Evolutionary conservation across 1,140 invertebrate genomes (phyloP), one percentile per base, ranked within the genome.

Genomic region (Magallana ariakensis): DNA sequence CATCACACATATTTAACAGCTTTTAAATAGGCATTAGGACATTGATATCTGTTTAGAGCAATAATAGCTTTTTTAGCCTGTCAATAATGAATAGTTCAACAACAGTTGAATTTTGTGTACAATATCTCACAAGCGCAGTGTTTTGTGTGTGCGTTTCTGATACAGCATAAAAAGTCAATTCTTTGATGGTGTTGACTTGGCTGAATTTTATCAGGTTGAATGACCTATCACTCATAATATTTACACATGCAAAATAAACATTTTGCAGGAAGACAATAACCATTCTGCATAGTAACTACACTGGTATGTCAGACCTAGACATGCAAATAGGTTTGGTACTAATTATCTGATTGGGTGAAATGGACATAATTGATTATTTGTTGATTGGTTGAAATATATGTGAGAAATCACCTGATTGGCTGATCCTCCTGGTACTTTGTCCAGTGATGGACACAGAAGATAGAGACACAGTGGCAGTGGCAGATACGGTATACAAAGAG

Each of bases 351-450:
- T 19, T 70, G 66, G 66, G 3, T 26, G 33, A 70, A 11, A 26
- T 70, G 66, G 22, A 26, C 22, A 8, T 2, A 70, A 70, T 26
- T 70, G 22, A 33, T 9, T 70, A 70, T 26, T 22, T 13, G 5
- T 10, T 26, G 22, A 70, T 26, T 70, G 58, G 58, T 19, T 62
- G 58, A 62, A 19, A 15, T 62, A 26, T 9, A 26, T 26, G 33
- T 33, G 13, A 70, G 66, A 26, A 70, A 70, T 70, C 33, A 70
- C 66, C 66, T 70, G 66, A 70, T 70, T 70, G 66, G 66, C 66
- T 70, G 15, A 70, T 70, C 33, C 66, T 70, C 22, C 26, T 19
- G 7, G 66, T 26, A 70, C 66, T 70, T 33, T 22, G 22, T 26
- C 66, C 10, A 26, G 66, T 70, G 11, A 26, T 70, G 10, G 66